These are phyloP conservation scores for Acanthacorydalis orientalis DNA, from an alignment of 2,888 invertebrate species.

Conservation along the genomic window DNA sequence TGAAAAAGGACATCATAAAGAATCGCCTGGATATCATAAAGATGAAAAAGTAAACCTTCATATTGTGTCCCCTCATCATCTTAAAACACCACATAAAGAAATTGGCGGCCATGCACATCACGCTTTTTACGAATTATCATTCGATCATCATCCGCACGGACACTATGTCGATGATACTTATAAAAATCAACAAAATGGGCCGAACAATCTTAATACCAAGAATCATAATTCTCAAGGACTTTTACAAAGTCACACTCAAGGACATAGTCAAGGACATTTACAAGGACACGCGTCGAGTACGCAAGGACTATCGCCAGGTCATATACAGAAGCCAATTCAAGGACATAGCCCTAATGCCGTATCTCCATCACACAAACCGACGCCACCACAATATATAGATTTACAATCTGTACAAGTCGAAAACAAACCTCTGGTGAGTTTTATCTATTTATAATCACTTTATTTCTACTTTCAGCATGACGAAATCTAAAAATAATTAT, in stretches of 20 bases:
- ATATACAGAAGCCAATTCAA: conserved; percentile 9
- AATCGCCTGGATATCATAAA: conserved; percentile 4
- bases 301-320: conserved; percentile 9
- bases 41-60: too few species aligned
- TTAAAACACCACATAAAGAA: too few species aligned
- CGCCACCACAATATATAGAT: conserved; percentile 25
- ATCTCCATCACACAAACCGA: conserved; percentile 12
- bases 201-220: background rate
- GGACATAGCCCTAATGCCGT: conserved; percentile 7
- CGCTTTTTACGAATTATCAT: background rate
- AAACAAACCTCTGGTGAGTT: conserved; percentile 24
- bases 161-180: conserved; percentile 4
- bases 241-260: conserved; percentile 13
- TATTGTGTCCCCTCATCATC: too few species aligned
- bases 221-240: conserved; percentile 9
- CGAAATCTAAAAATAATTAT: background rate
- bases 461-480: background rate
- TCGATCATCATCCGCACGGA: conserved; percentile 3
- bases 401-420: conserved; percentile 21
- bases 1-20: background rate
- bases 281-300: conserved; percentile 12
- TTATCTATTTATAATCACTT: background rate
- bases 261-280: conserved; percentile 5
- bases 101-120: background rate
- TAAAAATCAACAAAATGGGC: background rate